Conservation (phyloP, 1,140 invertebrate genomes). For the Campodea augens region DNA sequence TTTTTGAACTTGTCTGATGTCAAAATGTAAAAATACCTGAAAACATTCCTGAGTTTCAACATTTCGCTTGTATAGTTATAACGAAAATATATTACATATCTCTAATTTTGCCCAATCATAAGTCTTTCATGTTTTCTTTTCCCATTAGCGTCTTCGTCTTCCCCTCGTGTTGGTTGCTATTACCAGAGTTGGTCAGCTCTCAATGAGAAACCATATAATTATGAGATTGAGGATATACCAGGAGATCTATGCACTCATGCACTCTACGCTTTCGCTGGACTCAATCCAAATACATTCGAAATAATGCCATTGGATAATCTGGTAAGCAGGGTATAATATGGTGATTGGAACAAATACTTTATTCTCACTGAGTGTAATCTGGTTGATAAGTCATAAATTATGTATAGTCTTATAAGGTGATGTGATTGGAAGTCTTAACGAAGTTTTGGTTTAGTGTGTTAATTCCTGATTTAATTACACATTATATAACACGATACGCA, state of each 20-base stretch:
- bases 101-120: no score
- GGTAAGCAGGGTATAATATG: constrained; percentile 22
- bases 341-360: no score
- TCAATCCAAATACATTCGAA: constrained; percentile 53
- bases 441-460: no score
- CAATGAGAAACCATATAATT: constrained; percentile 55
- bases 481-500: no score
- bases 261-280: constrained; percentile 77
- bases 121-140: not conserved
- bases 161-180: constrained; percentile 55
- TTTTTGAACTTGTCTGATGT: not conserved
- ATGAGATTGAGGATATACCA: constrained; percentile 63
- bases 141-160: not conserved
- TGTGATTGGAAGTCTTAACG: no score
- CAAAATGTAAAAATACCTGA: not conserved
- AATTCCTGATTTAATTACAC: no score
- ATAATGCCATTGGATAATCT: constrained; percentile 61
- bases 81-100: not conserved
- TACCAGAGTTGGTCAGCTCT: constrained; percentile 87
- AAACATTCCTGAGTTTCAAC: not conserved
- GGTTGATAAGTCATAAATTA: no score
- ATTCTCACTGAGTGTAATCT: no score
- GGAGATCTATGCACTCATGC: constrained; percentile 65
- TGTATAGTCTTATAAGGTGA: no score
- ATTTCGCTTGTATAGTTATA: not conserved